A percentile compares a stretch with the other conserved stretches of the same genome.
These are phyloP conservation scores for Lepidonotus clava DNA, from an alignment of 2,888 invertebrate genomes.

Conservation along the genomic window DNA sequence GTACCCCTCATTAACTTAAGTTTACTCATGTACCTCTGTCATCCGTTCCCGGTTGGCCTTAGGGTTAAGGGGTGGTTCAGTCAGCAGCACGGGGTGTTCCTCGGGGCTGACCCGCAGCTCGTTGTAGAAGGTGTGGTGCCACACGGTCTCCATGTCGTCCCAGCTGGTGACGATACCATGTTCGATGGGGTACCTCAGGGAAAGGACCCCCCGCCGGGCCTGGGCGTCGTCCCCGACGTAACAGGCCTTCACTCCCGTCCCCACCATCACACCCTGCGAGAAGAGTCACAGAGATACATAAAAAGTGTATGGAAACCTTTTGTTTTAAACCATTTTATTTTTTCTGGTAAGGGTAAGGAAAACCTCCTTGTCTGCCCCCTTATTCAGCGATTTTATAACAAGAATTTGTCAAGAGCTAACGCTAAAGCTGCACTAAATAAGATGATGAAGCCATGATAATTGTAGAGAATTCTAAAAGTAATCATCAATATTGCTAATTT, in stretches of 20 bases:
- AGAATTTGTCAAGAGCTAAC: too few relatives aligned
- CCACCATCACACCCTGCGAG: slow-evolving; percentile 87
- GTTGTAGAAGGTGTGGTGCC: slow-evolving; percentile 99
- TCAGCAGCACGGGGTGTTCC: slow-evolving; percentile 95
- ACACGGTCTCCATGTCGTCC: slow-evolving; percentile 93
- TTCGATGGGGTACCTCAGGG: slow-evolving; percentile 75
- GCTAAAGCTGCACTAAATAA: too few relatives aligned
- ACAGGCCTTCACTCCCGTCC: slow-evolving; percentile 81
- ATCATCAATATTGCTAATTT: too few relatives aligned
- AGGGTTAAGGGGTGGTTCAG: slow-evolving; percentile 96
- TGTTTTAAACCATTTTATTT: too few relatives aligned
- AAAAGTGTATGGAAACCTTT: too few relatives aligned
- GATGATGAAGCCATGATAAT: too few relatives aligned
- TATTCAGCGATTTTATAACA: too few relatives aligned
- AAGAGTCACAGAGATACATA: background rate
- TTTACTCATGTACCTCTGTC: slow-evolving; percentile 83
- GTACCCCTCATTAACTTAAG: too few relatives aligned
- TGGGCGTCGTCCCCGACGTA: slow-evolving; percentile 77
- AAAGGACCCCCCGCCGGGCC: slow-evolving; percentile 75
- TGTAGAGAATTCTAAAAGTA: too few relatives aligned
- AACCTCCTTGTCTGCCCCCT: too few relatives aligned
- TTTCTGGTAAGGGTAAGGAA: too few relatives aligned
- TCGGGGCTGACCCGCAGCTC: slow-evolving; percentile 94
- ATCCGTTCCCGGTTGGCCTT: slow-evolving; percentile 96
- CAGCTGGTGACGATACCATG: slow-evolving; percentile 77